Conservation (phyloP, 1,140 invertebrate genomes). For the Anthonomus grandis region DNA sequence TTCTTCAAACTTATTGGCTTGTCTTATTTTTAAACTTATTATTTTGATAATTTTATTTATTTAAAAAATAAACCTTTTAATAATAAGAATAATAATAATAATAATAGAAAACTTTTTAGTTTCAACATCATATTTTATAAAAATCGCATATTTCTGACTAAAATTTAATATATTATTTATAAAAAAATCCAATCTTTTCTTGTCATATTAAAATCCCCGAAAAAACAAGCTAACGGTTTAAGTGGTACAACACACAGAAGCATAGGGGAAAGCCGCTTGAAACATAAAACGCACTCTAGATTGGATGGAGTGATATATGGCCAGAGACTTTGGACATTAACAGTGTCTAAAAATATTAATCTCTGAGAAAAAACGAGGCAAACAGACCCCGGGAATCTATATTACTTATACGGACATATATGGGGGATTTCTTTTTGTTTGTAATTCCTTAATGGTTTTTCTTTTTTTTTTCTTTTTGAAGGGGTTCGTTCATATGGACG, state of each 20-base stretch:
- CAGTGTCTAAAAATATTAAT: constrained; percentile 51
- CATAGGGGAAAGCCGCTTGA: constrained; percentile 24
- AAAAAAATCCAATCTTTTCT: too few relatives aligned
- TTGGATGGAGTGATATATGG: constrained; percentile 51
- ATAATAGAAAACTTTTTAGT: too few relatives aligned
- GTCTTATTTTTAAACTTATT: too few relatives aligned
- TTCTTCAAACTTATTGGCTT: too few relatives aligned
- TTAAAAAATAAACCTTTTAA: too few relatives aligned
- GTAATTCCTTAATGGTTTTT: constrained; percentile 23
- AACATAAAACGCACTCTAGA: constrained; percentile 50
- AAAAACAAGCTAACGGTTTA: constrained; percentile 15
- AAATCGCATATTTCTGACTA: too few relatives aligned
- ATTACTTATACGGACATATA: constrained; percentile 24
- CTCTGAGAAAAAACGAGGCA: constrained; percentile 39
- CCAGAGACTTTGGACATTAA: constrained; percentile 50
- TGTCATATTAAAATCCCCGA: too few relatives aligned
- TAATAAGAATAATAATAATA: too few relatives aligned
- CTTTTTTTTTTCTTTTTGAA: constrained; percentile 12
- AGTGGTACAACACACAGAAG: constrained; percentile 9
- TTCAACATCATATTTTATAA: too few relatives aligned
- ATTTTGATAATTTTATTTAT: too few relatives aligned
- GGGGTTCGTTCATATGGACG: neutral
- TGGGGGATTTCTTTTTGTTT: constrained; percentile 22
- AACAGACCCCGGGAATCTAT: constrained; percentile 26
- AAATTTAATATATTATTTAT: too few relatives aligned